Evolutionary conservation across 2,888 invertebrate species (phyloP).

Genomic region (Nyleta sp.): DNA sequence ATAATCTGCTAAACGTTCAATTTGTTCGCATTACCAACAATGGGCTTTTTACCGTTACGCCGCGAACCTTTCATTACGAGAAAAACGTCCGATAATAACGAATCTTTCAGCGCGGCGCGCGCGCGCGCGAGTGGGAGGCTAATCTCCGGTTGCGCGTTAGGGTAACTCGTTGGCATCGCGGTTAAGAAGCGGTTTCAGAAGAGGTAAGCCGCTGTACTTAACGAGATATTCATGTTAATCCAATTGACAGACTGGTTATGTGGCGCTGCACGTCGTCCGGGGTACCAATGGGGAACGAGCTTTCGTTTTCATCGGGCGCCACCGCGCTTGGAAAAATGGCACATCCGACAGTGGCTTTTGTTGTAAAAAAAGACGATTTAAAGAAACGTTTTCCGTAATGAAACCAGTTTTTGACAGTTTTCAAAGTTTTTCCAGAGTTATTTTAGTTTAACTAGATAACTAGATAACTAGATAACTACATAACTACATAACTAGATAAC

Average conservation of each 20-base stretch:
- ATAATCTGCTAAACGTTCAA: conserved; percentile 24
- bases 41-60: conserved; percentile 22
- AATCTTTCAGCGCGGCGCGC: conserved; percentile 25
- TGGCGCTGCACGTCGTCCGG: background rate
- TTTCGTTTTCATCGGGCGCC: conserved; percentile 23
- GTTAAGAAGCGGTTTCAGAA: conserved; percentile 21
- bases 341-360: no score
- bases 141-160: conserved; percentile 36
- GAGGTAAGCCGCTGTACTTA: conserved; percentile 38
- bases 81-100: conserved; percentile 34
- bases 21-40: conserved; percentile 36
- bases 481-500: no score
- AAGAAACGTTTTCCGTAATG: no score
- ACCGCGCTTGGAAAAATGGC: no score
- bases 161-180: conserved; percentile 27
- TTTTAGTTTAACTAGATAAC: no score
- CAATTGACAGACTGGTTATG: conserved; percentile 34
- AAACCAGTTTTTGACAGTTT: no score
- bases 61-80: conserved; percentile 21
- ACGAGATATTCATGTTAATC: conserved; percentile 52
- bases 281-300: background rate
- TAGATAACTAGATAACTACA: no score
- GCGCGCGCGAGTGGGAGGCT: conserved; percentile 41
- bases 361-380: no score
- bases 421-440: no score